Evolutionary conservation across 2,888 invertebrate genomes (phyloP), one percentile per base, ranked within the genome.

Genomic region (Melinaea menophilus): DNA sequence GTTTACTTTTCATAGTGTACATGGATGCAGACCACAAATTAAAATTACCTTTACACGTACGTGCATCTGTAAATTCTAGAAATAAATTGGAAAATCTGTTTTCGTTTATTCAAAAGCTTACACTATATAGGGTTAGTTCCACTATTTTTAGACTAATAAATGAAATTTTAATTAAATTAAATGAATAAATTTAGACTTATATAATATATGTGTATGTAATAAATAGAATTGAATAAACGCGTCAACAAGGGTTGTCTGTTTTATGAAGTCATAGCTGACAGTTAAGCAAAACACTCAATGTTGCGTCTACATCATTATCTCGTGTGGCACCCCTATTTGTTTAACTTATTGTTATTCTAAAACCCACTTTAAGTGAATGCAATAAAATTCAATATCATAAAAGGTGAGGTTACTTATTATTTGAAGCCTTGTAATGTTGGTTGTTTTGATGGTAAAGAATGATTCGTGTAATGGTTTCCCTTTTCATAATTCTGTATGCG

Each of bases 251-350:
- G 66, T 62, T 67, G 71, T 55, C 62, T 69, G 68, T 66, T 61
- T 71, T 70, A 69, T 69, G 65, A 69, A 65, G 65, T 63, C 68
- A 66, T 69, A 69, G 66, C 62, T 69, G 71, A 67, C 73, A 74
- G 73, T 76, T 73, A 76, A 75, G 73, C 73, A 76, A 78, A 79
- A 77, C 76, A 77, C 71, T 69, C 66, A 72, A 81, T 77, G 78
- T 74, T 75, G 61, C 62, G 77, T 77, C 78, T 75, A 80, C 81
- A 77, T 82, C 82, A 81, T 84, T 84, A 83, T 81, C 73, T 74
- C 72, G 72, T 76, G 66, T 62, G 58, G 69, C 77, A 67, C 75
- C 79, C 78, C 72, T 77, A 75, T 75, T 73, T 70, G 68, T 68
- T 66, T 69, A 61, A 63, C 22, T 11, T 46, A 11, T 34, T 2